Base-by-base conservation (phyloP, 2,888 invertebrate genomes). In the Pammene fasciana region DNA sequence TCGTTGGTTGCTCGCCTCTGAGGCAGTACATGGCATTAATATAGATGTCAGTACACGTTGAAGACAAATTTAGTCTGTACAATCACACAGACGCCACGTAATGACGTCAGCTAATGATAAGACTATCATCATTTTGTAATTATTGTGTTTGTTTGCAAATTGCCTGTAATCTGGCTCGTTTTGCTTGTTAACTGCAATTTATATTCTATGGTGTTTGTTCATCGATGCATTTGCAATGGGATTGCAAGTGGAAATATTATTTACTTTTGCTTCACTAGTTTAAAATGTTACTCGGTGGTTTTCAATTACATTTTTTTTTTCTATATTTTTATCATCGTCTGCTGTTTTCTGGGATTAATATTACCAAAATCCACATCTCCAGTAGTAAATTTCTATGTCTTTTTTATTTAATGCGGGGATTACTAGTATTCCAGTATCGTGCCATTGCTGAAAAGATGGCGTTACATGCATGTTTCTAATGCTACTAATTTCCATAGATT, bases 141-240 rank as follows among this genome's bases (percentile, higher is more conserved):
- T 65, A 65, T 68, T 68, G 64, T 68, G 62, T 68, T 68, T 68
- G 68, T 68, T 65, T 68, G 68, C 68, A 68, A 68, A 68, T 68
- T 68, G 68, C 52, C 34, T 9, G 45, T 59, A 68, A 68, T 68
- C 64, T 57, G 45, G 41, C 38, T 45, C 64, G 64, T 50, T 68
- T 68, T 52, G 64, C 68, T 59, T 59, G 59, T 68, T 65, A 59
- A 38, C 50, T 46, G 57, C 64, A 59, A 65, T 68, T 68, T 62
- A 52, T 55, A 46, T 55, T 34, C 54, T 34, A 5, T 36, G 45
- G 60, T 67, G 45, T 61, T 52, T 54, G 18, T 61, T n/a, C n/a
- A 67, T 67, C 59, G 43, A 59, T 66, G 59, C n/a, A 34, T 10
- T 16, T 54, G 43, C 13, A n/a, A 62, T 13, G n/a, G 18, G 10